phyloP scores from a whole-genome alignment of 2,113 vertebrate genomes.

The Paramisgurnus dabryanus region DNA sequence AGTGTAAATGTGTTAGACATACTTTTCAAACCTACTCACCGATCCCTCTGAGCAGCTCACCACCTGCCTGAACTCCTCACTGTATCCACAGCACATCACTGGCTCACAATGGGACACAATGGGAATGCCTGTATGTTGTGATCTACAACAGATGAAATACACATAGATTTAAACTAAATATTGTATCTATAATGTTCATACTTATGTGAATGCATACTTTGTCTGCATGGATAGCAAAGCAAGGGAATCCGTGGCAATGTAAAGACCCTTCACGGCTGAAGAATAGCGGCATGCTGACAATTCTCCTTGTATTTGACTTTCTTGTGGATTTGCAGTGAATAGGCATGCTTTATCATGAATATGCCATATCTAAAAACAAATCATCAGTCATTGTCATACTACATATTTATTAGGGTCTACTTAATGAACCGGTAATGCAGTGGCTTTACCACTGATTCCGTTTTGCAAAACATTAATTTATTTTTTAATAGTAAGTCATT shows the following conservation, averaged over 20 bases:
- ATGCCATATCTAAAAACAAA: slow-evolving; percentile 74
- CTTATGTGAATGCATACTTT: slow-evolving; percentile 59
- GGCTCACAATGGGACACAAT: slow-evolving; percentile 76
- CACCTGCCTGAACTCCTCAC: slow-evolving; percentile 74
- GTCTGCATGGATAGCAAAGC: slow-evolving; percentile 69
- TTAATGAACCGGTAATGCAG: not conserved
- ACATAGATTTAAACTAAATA: slow-evolving; percentile 9
- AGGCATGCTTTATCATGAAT: slow-evolving; percentile 75
- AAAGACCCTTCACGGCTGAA: slow-evolving; percentile 63
- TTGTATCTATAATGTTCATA: not conserved
- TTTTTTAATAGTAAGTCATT: too few species aligned
- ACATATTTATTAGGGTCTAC: not conserved
- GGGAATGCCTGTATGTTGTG: slow-evolving; percentile 54
- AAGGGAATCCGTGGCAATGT: slow-evolving; percentile 64
- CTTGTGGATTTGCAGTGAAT: slow-evolving; percentile 68
- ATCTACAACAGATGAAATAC: slow-evolving; percentile 58
- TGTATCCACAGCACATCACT: slow-evolving; percentile 75
- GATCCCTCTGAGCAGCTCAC: slow-evolving; percentile 80
- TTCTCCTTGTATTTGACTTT: slow-evolving; percentile 65
- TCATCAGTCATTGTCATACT: not conserved
- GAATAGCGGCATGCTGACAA: slow-evolving; percentile 70
- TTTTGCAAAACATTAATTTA: not conserved
- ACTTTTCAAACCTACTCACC: slow-evolving; percentile 66
- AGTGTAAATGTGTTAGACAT: not conserved
- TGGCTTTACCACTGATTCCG: not conserved